Conservation (phyloP, 2,797 vertebrate genomes). For the Sebastes oblongus region DNA sequence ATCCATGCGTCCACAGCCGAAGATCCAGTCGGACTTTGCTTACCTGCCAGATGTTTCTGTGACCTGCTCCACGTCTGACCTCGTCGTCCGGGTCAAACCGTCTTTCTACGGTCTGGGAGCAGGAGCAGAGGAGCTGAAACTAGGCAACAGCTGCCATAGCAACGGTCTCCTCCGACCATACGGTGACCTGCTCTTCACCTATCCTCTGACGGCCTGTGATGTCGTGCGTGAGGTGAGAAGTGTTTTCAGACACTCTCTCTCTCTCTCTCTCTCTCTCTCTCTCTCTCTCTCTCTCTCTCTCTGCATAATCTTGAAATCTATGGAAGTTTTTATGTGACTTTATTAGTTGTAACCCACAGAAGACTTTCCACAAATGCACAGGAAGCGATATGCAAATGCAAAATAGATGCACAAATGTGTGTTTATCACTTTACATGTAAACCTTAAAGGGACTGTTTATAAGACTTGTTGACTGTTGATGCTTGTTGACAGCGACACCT, state of each 20-base stretch:
- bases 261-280: background rate
- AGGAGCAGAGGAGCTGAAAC: constrained; percentile 56
- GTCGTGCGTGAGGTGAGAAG: constrained; percentile 64
- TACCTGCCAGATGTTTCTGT: constrained; percentile 69
- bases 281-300: too few species aligned
- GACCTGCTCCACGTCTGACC: constrained; percentile 63
- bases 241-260: background rate
- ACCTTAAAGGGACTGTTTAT: too few species aligned
- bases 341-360: too few species aligned
- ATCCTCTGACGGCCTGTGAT: constrained; percentile 71
- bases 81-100: constrained; percentile 72
- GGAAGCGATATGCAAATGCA: too few species aligned
- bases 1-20: background rate
- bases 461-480: too few species aligned
- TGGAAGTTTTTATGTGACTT: too few species aligned
- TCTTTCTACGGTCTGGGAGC: constrained; percentile 75
- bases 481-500: too few species aligned
- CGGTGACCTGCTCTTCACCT: constrained; percentile 77
- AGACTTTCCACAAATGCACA: too few species aligned
- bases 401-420: too few species aligned
- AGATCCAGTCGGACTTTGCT: background rate
- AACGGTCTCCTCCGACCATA: constrained; percentile 65
- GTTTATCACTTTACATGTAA: too few species aligned
- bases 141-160: constrained; percentile 74
- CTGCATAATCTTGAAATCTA: background rate